Percentiles rank a stretch among this genome's conserved stretches.
Evolutionary conservation across 2,113 vertebrate species (phyloP).

Genomic region (Phylloscopus trochiloides): DNA sequence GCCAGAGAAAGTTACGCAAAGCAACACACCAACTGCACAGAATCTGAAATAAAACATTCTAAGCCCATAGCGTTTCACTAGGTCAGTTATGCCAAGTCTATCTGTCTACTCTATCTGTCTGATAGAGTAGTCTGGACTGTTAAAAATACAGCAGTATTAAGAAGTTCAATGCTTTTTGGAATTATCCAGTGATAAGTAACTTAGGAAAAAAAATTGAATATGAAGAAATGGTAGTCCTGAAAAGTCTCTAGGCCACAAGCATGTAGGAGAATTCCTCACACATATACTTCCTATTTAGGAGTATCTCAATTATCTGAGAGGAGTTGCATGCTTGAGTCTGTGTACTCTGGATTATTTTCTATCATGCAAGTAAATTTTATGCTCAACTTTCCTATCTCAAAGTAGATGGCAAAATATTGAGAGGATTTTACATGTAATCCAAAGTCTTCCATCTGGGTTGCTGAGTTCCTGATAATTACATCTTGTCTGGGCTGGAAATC

Average conservation of each 20-base stretch:
- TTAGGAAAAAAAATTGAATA: background rate
- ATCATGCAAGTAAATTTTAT: background rate
- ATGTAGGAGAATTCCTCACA: background rate
- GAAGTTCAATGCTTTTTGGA: background rate
- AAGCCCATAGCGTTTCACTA: background rate
- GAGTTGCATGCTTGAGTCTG: background rate
- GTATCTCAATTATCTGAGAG: background rate
- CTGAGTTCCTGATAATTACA: background rate
- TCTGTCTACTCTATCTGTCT: background rate
- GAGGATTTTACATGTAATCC: background rate
- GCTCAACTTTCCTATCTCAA: background rate
- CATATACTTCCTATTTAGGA: background rate
- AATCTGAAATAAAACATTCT: background rate
- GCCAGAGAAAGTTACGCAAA: too few species aligned
- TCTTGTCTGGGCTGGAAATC: background rate
- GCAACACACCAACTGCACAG: too few species aligned
- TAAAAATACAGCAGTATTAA: background rate
- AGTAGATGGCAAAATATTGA: background rate
- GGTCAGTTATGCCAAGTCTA: background rate
- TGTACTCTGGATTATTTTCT: background rate
- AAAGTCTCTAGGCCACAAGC: background rate
- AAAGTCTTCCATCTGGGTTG: background rate
- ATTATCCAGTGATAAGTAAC: background rate
- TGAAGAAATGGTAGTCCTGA: background rate
- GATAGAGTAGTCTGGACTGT: background rate